Evolutionary conservation across 2,113 vertebrate genomes (phyloP), one percentile per base, ranked within the genome.

Genomic region (Bos javanicus): DNA sequence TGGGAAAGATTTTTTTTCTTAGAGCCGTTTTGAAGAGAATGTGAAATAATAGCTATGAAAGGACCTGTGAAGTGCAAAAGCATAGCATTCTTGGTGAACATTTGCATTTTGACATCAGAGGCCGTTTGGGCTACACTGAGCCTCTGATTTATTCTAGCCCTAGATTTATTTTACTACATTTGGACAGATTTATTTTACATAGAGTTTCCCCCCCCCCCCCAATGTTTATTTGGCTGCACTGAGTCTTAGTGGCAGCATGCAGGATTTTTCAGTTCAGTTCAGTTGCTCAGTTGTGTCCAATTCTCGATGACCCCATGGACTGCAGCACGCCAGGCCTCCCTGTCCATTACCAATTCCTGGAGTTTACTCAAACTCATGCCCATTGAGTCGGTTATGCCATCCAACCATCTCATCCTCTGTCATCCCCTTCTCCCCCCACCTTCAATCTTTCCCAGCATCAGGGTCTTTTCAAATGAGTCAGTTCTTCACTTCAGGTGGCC

Each of bases 71-170:
- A 60, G 64, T 48, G 62, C 74, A 48, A 25, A 84, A 30, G 36
- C 87, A 0, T 60, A 80, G 13, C 17, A 10, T 94, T 87, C 39
- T 81, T 85, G 92, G 92, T 54, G 94, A 43, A 23, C 46, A n/a
- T 93, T 98, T 78, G 59, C 46, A 64, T 96, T 84, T 64, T 76
- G 94, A 59, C 67, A 82, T 87, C 64, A 88, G 90, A 94, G 83
- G 80, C 54, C 87, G 7, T 95, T 60, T 92, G 84, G 87, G 67
- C 87, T 91, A 92, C 64, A 91, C 43, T 1, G 64, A 92, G 59
- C 57, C 94, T 87, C 87, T 67, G 78, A 95, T 92, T 64, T 67
- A 81, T 80, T 62, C 23, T 26, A 78, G 48, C 33, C 43, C 30
- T 54, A 59, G 67, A 54, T 96, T 93, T 84, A 62, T 80, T 83